These are phyloP conservation scores for Alethe castanea DNA, from an alignment of 2,113 vertebrate genomes.

Conservation along the genomic window DNA sequence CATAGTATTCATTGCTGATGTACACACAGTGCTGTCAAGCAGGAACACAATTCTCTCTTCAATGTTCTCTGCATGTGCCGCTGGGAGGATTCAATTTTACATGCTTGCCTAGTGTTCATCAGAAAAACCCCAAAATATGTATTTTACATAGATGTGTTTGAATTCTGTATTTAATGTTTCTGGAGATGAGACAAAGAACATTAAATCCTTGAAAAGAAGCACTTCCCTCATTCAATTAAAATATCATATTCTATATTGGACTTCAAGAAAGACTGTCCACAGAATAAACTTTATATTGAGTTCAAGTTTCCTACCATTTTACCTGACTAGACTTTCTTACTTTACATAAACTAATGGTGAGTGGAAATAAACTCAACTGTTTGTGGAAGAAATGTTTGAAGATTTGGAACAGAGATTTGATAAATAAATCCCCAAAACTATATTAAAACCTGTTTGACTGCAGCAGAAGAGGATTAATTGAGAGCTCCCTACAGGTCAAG, in stretches of 20 bases:
- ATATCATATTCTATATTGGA: neutral
- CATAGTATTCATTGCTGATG: neutral
- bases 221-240: neutral
- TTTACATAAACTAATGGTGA: neutral
- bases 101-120: neutral
- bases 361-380: neutral
- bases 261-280: neutral
- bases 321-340: neutral
- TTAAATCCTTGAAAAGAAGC: neutral
- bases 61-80: neutral
- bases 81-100: neutral
- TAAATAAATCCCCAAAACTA: neutral
- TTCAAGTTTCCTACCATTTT: neutral
- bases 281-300: neutral
- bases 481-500: neutral
- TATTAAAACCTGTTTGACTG: neutral
- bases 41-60: neutral
- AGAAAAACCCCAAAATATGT: accelerated
- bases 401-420: neutral
- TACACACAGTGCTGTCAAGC: neutral
- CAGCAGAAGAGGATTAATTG: neutral
- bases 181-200: neutral
- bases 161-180: neutral
- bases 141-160: neutral
- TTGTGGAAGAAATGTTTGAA: neutral